These are phyloP conservation scores for Leucopsar rothschildi DNA, from an alignment of 2,113 vertebrate genomes.

Conservation along the genomic window DNA sequence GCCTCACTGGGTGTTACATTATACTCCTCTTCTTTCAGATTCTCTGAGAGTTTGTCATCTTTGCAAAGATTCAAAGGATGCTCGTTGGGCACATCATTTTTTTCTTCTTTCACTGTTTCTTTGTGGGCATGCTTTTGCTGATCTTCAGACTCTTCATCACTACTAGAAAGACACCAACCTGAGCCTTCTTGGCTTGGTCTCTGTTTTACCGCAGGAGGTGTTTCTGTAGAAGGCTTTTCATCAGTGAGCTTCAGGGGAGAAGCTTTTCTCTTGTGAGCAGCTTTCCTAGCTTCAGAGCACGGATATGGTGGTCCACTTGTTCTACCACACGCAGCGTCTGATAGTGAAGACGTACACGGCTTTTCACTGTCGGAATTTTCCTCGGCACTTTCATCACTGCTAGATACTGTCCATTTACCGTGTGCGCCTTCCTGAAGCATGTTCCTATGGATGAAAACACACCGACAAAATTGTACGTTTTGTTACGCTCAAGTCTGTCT, in stretches of 20 bases:
- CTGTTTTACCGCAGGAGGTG: constrained; percentile 67
- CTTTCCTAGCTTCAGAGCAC: constrained; percentile 83
- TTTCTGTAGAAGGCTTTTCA: background rate
- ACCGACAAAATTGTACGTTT: fast-evolving
- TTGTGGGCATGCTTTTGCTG: background rate
- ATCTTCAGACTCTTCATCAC: constrained; percentile 77
- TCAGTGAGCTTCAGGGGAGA: constrained; percentile 70
- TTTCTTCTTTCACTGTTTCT: constrained; percentile 21
- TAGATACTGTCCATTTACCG: constrained; percentile 91
- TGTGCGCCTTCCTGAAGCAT: constrained; percentile 84
- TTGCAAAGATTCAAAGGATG: background rate
- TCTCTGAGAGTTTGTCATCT: background rate
- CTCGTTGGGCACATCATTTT: background rate
- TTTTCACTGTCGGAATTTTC: constrained; percentile 68
- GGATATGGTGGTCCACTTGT: background rate
- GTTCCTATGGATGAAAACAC: background rate
- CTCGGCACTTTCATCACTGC: constrained; percentile 92
- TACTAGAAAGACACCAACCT: constrained; percentile 94
- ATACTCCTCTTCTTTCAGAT: constrained; percentile 39
- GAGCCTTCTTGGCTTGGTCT: constrained; percentile 75
- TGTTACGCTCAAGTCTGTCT: background rate
- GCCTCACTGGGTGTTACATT: constrained; percentile 65
- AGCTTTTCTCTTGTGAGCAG: constrained; percentile 72
- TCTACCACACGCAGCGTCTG: background rate
- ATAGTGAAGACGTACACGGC: constrained; percentile 29